Evolutionary conservation across 2,113 vertebrate species (phyloP).

Genomic region (Epinephelus cyanopodus): DNA sequence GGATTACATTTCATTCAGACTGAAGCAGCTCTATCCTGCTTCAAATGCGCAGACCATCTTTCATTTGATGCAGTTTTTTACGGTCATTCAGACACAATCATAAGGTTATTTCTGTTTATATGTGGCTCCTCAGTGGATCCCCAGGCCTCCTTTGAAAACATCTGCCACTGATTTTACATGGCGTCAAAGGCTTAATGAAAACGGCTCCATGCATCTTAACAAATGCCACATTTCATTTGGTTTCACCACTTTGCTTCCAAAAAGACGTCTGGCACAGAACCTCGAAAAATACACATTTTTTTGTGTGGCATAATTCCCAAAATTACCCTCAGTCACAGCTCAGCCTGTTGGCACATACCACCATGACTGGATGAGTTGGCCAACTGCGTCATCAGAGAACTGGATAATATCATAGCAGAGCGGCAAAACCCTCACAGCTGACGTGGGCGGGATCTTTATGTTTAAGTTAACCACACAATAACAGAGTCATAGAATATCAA

Average conservation of each 20-base stretch:
- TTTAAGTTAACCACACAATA: conserved; percentile 25
- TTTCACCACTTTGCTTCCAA: conserved; percentile 62
- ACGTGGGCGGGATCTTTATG: conserved; percentile 10
- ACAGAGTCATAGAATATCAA: conserved; percentile 11
- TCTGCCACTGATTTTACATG: conserved; percentile 84
- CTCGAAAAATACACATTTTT: conserved; percentile 60
- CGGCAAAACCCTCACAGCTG: conserved; percentile 19
- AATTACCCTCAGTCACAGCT: conserved; percentile 39
- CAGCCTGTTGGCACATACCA: conserved; percentile 41
- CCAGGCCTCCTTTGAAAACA: conserved; percentile 76
- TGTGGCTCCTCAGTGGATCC: conserved; percentile 56
- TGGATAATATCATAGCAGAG: conserved; percentile 66
- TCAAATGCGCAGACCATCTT: conserved; percentile 35
- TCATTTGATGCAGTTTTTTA: conserved; percentile 35
- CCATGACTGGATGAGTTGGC: conserved; percentile 17
- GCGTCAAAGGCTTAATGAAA: conserved; percentile 84
- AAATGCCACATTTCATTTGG: conserved; percentile 79
- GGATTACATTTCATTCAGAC: conserved; percentile 19
- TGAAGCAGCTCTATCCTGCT: conserved; percentile 12
- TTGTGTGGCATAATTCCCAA: conserved; percentile 50
- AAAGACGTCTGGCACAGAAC: conserved; percentile 62
- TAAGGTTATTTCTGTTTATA: conserved; percentile 69
- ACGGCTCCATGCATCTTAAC: conserved; percentile 75
- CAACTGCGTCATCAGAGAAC: conserved; percentile 59
- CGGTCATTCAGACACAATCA: conserved; percentile 57